Evolutionary conservation across 2,113 vertebrate species (phyloP).

Genomic region (Megaceryle maxima): DNA sequence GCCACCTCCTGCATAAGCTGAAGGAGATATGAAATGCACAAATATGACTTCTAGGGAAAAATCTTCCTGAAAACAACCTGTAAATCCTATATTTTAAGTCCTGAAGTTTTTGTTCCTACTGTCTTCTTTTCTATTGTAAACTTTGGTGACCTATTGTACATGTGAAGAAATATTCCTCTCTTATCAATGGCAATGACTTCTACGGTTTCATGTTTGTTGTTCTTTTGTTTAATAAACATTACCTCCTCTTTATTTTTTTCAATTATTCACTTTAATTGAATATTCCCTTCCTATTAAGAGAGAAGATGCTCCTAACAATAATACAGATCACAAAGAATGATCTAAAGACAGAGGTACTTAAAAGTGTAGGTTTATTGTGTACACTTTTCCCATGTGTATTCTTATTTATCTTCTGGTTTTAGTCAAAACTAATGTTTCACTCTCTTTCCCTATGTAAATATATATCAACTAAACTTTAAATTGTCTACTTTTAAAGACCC

Average conservation of each 20-base stretch:
- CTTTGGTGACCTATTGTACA: neutral
- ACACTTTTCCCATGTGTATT: neutral
- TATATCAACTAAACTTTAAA: neutral
- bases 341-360: neutral
- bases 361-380: neutral
- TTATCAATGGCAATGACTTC: neutral
- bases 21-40: neutral
- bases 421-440: neutral
- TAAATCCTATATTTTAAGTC: neutral
- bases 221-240: neutral
- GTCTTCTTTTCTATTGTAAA: neutral
- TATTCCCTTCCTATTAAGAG: neutral
- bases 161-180: neutral
- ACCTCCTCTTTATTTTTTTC: neutral
- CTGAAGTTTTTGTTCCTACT: neutral
- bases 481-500: neutral
- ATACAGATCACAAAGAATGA: neutral
- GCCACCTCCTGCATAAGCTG: neutral
- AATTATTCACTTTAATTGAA: neutral
- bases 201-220: neutral
- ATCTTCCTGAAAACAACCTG: neutral
- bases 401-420: neutral
- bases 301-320: neutral
- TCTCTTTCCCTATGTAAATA: neutral
- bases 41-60: neutral